Conservation (phyloP, 2,113 vertebrate genomes). For the Calidris pygmaea region DNA sequence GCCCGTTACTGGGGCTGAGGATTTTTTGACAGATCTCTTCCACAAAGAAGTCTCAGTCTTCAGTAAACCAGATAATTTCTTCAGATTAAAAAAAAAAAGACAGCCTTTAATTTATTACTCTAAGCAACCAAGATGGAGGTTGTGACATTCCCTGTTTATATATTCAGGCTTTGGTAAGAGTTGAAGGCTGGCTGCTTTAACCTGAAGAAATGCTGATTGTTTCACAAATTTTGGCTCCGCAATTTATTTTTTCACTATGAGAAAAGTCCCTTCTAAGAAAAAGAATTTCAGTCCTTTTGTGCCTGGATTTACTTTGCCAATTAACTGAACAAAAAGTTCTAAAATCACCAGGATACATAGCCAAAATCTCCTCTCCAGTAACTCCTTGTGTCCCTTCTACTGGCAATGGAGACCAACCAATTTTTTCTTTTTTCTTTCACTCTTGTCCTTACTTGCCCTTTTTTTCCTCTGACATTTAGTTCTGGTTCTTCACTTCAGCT, state of each 20-base stretch:
- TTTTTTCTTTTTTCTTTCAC: neutral
- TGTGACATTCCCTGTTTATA: neutral
- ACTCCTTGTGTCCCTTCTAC: neutral
- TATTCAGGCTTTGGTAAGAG: neutral
- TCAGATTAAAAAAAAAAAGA: neutral
- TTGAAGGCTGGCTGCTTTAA: neutral
- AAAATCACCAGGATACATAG: neutral
- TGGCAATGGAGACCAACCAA: neutral
- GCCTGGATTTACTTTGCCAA: neutral
- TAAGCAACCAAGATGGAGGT: neutral
- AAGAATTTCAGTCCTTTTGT: neutral
- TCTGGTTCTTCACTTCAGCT: neutral
- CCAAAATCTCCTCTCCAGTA: neutral
- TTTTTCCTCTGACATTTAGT: neutral
- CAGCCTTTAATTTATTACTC: neutral
- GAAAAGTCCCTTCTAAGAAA: neutral
- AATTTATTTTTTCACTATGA: neutral
- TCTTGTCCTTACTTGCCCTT: neutral
- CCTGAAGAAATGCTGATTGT: neutral
- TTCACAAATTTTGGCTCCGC: neutral
- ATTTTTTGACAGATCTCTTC: neutral
- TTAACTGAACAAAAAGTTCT: constrained; percentile 1
- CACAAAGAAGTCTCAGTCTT: neutral
- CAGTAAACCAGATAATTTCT: neutral
- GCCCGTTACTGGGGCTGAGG: rapidly evolving